A percentile compares a stretch with the other conserved stretches of the same genome.
Evolutionary conservation across 2,888 invertebrate genomes (phyloP).

Genomic region (Torymus tubicola): DNA sequence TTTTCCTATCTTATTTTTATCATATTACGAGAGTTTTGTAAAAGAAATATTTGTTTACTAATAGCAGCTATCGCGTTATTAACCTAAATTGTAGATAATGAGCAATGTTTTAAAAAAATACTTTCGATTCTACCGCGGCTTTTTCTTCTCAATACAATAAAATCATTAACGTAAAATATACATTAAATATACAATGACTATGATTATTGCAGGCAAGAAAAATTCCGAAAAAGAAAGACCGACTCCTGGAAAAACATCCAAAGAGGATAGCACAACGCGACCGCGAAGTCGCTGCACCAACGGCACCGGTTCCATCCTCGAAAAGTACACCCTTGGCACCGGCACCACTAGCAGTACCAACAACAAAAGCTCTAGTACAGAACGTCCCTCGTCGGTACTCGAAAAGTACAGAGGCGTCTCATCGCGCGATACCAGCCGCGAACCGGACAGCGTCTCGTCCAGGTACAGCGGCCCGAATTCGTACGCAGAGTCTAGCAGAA

Average conservation of each 20-base stretch:
- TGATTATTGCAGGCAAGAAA: slow-evolving; percentile 65
- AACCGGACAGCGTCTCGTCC: slow-evolving; percentile 68
- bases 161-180: no score
- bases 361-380: slow-evolving; percentile 39
- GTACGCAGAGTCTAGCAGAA: slow-evolving; percentile 36
- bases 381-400: slow-evolving; percentile 70
- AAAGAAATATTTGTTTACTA: no score
- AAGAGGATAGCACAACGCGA: slow-evolving; percentile 63
- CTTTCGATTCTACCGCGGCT: background rate
- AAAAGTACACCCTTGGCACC: slow-evolving; percentile 33
- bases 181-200: background rate
- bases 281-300: slow-evolving; percentile 66
- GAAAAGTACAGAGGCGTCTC: slow-evolving; percentile 69
- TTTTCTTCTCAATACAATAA: no score
- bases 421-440: slow-evolving; percentile 70
- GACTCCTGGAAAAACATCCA: slow-evolving; percentile 64
- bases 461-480: slow-evolving; percentile 68
- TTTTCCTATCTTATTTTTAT: no score
- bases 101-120: slow-evolving; percentile 2
- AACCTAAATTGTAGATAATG: no score
- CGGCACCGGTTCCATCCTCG: slow-evolving; percentile 32
- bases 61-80: no score
- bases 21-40: no score
- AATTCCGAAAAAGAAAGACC: slow-evolving; percentile 68
- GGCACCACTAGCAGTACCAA: background rate